Base-by-base conservation (phyloP, 2,888 invertebrate genomes). In the Anodontia alba region DNA sequence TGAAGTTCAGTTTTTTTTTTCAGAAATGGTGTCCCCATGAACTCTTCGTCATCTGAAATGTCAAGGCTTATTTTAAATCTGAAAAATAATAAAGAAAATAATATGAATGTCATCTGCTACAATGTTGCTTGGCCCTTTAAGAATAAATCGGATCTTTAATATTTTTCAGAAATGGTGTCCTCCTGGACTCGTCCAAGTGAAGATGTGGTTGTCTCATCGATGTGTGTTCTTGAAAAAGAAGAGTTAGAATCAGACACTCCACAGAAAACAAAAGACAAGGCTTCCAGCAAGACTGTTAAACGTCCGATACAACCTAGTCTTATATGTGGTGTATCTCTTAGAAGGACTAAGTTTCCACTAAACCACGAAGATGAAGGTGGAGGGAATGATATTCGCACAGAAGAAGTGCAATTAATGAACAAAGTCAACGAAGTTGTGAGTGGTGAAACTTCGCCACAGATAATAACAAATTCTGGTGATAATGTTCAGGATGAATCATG, bases 401-500 rank as follows among this genome's bases (percentile, higher is more conserved):
- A 89, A 62, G 92, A 93, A 76, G 96, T 97, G 12, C 96, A 97
- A 89, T 96, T 97, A 20, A 96, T 97, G 96, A 97, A 97, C 93
- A 96, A 96, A 92, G 96, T 97, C 78, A 97, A 97, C 91, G 96
- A 96, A 94, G 97, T 96, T 0, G 96, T 96, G 80, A 96, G 95
- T 90, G 89, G 91, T 33, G 93, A 93, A 51, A 92, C 93, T 78
- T 89, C 91, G 26, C 92, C 95, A 76, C 95, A 95, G 87, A 95
- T 95, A 84, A 95, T 95, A 94, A 95, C 95, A 79, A 95, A 95
- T 43, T 94, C 92, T 29, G 73, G 73, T 66, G 73, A 76, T 54
- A 66, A 73, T 66, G 69, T 43, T 20, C 68, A 66, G 29, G 51
- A 73, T 31, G 74, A 67, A 26, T 36, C 31, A 26, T 33, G 46